Percentiles rank a stretch among this genome's conserved stretches.
Conservation (phyloP, 2,113 vertebrate genomes). For the Pontoporia blainvillei region DNA sequence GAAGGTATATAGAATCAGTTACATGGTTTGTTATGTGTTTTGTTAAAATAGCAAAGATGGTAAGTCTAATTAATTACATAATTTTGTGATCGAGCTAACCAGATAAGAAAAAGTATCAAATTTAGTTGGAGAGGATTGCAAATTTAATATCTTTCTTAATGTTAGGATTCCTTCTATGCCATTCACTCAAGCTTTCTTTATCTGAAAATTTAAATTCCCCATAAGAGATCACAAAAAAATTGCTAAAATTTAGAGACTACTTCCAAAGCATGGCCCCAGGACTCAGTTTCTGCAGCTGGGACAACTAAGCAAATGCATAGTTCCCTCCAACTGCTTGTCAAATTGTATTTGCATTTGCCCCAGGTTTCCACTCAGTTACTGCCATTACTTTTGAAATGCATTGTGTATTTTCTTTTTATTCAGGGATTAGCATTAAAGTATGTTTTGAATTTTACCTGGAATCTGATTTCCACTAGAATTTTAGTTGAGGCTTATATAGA, state of each 20-base stretch:
- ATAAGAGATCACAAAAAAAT: not conserved
- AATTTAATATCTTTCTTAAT: not conserved
- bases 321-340: conserved; percentile 48
- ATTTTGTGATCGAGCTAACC: conserved; percentile 4
- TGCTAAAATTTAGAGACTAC: conserved; percentile 36
- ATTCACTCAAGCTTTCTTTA: not conserved
- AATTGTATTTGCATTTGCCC: conserved; percentile 46
- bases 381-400: conserved; percentile 37
- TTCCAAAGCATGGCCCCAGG: conserved; percentile 20
- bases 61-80: not conserved
- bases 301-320: not conserved
- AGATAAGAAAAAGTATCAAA: conserved; percentile 25
- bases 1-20: not conserved
- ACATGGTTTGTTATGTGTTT: not conserved
- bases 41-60: not conserved
- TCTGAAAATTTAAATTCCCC: conserved; percentile 40
- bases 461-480: conserved; percentile 53
- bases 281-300: not conserved
- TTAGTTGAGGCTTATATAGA: conserved; percentile 34
- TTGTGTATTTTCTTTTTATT: conserved; percentile 53
- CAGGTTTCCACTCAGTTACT: conserved; percentile 30
- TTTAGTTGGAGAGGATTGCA: not conserved
- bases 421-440: conserved; percentile 29
- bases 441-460: conserved; percentile 56
- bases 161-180: not conserved